Conservation (phyloP, 2,797 vertebrate genomes). For the Apogon talboti region DNA sequence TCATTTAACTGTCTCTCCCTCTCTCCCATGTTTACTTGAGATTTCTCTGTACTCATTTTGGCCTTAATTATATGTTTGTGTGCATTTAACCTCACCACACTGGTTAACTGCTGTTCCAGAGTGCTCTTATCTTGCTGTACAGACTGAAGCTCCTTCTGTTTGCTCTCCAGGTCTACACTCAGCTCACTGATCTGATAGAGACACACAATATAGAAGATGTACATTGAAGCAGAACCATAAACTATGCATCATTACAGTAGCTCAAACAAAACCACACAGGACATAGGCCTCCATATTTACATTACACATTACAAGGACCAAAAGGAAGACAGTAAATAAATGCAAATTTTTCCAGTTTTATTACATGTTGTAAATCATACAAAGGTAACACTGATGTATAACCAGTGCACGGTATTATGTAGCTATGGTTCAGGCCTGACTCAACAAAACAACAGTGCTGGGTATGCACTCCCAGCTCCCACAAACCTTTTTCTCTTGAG, state of each 20-base stretch:
- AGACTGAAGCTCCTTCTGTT: slow-evolving; percentile 86
- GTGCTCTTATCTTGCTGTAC: slow-evolving; percentile 80
- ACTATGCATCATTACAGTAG: slow-evolving; percentile 16
- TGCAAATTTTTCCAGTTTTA: slow-evolving; percentile 34
- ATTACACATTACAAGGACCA: slow-evolving; percentile 22
- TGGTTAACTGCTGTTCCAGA: slow-evolving; percentile 79
- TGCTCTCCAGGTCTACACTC: slow-evolving; percentile 88
- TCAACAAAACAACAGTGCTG: slow-evolving; percentile 7
- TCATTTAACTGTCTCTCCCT: background rate
- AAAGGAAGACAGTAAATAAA: slow-evolving; percentile 34
- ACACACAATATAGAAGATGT: slow-evolving; percentile 75
- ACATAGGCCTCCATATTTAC: slow-evolving; percentile 28
- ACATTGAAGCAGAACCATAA: slow-evolving; percentile 75
- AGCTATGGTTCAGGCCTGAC: background rate
- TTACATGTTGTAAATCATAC: background rate
- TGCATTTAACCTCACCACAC: slow-evolving; percentile 72
- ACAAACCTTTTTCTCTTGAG: slow-evolving; percentile 85
- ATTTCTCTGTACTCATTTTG: background rate
- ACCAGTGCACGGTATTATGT: background rate
- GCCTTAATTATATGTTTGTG: background rate
- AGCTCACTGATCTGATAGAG: slow-evolving; percentile 80
- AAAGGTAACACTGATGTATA: background rate
- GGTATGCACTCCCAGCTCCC: background rate
- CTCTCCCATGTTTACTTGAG: background rate
- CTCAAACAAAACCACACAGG: slow-evolving; percentile 49